phyloP scores from a whole-genome alignment of 2,113 vertebrate genomes.

The Regulus satrapa region DNA sequence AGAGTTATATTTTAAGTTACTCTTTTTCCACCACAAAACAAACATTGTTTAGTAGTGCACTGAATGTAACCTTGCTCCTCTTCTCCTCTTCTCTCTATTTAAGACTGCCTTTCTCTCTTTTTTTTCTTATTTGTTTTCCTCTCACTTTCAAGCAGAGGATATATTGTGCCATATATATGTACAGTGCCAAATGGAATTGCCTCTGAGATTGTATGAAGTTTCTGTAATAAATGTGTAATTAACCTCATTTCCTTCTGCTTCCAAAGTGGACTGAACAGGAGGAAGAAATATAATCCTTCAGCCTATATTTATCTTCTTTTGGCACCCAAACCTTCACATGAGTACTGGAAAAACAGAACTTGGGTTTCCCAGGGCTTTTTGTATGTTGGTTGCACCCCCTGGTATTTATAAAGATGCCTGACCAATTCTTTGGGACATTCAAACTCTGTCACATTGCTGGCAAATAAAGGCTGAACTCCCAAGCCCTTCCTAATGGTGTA shows the following conservation, averaged over 20 bases:
- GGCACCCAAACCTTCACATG: not conserved
- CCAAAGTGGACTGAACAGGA: not conserved
- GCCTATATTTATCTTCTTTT: not conserved
- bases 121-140: not conserved
- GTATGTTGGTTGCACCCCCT: not conserved
- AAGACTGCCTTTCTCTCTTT: not conserved
- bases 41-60: not conserved
- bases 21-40: not conserved
- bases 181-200: not conserved
- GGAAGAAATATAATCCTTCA: not conserved
- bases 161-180: not conserved
- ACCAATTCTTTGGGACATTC: not conserved
- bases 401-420: not conserved
- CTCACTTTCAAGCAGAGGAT: not conserved
- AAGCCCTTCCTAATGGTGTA: not conserved
- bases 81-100: not conserved
- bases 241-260: not conserved
- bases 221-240: not conserved
- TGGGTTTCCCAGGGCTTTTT: fast-evolving
- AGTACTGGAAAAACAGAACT: not conserved
- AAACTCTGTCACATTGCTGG: not conserved
- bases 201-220: not conserved
- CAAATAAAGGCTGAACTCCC: not conserved
- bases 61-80: not conserved
- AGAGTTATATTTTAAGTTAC: not conserved